phyloP scores from a whole-genome alignment of 2,113 vertebrate genomes.

The Callipepla squamata region DNA sequence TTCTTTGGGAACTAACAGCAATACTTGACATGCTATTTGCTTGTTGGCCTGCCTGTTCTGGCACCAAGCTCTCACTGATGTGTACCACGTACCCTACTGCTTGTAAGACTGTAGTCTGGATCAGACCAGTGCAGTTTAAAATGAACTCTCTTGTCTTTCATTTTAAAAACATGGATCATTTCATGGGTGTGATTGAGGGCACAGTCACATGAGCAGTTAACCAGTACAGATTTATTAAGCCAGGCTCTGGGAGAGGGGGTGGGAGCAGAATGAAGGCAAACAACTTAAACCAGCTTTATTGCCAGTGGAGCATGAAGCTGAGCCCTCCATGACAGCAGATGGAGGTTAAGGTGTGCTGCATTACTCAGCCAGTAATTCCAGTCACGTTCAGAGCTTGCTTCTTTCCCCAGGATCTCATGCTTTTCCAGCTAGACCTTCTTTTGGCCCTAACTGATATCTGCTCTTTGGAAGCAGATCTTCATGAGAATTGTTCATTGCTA shows the following conservation, averaged over 20 bases:
- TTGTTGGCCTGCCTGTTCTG: neutral
- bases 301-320: neutral
- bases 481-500: neutral
- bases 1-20: neutral
- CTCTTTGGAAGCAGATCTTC: neutral
- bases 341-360: neutral
- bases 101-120: neutral
- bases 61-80: neutral
- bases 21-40: neutral
- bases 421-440: neutral
- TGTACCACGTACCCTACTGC: neutral
- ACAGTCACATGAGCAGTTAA: neutral
- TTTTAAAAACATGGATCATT: neutral
- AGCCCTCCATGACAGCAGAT: neutral
- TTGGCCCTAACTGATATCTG: neutral
- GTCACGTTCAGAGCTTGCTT: neutral
- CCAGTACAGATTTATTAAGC: neutral
- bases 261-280: neutral
- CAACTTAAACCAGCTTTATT: neutral
- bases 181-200: neutral
- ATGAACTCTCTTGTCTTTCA: neutral
- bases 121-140: neutral
- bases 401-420: neutral
- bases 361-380: neutral
- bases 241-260: neutral